Percentiles rank a stretch among this genome's conserved stretches.
These are phyloP conservation scores for Drosophila testacea DNA, from an alignment of 2,888 invertebrate genomes.

Conservation along the genomic window DNA sequence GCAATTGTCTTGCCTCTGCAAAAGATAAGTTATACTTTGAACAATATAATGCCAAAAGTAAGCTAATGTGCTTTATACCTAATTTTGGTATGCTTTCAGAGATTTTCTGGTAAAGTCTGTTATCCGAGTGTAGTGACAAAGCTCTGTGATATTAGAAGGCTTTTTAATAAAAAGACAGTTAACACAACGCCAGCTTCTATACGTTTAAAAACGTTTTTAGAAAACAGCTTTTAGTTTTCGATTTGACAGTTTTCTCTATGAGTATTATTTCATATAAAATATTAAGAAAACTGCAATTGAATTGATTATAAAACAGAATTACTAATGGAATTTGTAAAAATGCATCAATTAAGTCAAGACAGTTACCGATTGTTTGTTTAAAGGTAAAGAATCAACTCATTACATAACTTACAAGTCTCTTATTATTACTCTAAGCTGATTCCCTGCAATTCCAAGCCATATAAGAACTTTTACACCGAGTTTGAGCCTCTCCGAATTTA, in stretches of 20 bases:
- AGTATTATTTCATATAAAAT: neutral
- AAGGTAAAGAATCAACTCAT: too few species aligned
- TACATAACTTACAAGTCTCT: too few species aligned
- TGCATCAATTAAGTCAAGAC: too few species aligned
- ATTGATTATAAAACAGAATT: too few species aligned
- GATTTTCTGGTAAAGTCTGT: constrained; percentile 22
- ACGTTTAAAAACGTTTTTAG: neutral
- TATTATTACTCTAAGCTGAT: too few species aligned
- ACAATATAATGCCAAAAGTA: neutral
- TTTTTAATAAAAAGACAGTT: constrained; percentile 5
- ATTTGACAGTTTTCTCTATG: neutral
- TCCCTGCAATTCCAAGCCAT: too few species aligned
- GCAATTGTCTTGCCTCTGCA: neutral
- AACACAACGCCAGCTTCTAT: constrained; percentile 27
- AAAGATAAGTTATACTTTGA: neutral
- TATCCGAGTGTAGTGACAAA: constrained; percentile 21
- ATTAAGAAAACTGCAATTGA: too few species aligned
- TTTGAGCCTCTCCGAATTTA: too few species aligned
- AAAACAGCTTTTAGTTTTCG: too few species aligned
- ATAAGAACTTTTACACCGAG: too few species aligned
- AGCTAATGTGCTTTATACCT: constrained; percentile 5
- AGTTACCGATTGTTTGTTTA: too few species aligned
- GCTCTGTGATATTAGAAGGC: neutral
- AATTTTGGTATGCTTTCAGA: constrained; percentile 21
- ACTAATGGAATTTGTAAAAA: too few species aligned